Conservation (phyloP, 2,888 invertebrate species). For the Scaptomyza caliginosa region DNA sequence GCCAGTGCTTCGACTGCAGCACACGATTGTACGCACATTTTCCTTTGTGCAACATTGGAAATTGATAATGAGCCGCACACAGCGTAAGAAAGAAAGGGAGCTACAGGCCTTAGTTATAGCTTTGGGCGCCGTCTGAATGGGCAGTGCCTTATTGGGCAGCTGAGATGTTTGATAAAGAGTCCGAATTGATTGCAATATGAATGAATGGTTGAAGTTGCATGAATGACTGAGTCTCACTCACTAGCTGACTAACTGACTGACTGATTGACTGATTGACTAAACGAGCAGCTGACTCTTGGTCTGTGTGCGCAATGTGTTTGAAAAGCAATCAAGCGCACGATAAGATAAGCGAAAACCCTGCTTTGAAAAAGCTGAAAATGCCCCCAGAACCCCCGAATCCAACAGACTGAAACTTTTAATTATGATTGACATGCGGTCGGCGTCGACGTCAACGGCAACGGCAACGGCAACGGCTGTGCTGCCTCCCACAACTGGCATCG, state of each 20-base stretch:
- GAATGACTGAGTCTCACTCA: slow-evolving; percentile 40
- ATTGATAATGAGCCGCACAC: slow-evolving; percentile 73
- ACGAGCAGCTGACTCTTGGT: slow-evolving; percentile 31
- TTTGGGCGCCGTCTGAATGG: slow-evolving; percentile 18
- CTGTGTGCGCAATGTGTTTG: slow-evolving; percentile 39
- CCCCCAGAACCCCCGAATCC: background rate
- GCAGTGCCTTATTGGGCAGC: slow-evolving; percentile 61
- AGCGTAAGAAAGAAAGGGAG: background rate
- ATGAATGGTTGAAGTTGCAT: slow-evolving; percentile 43
- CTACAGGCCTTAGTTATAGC: slow-evolving; percentile 1
- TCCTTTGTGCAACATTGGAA: slow-evolving; percentile 58
- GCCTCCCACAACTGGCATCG: slow-evolving; percentile 67
- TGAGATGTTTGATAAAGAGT: slow-evolving; percentile 51
- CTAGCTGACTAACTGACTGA: slow-evolving; percentile 20
- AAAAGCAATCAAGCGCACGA: slow-evolving; percentile 71
- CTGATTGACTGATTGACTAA: slow-evolving; percentile 24
- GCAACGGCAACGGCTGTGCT: slow-evolving; percentile 11
- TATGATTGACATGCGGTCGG: slow-evolving; percentile 77
- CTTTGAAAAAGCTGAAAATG: slow-evolving; percentile 26
- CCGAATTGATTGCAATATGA: slow-evolving; percentile 32
- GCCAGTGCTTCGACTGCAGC: slow-evolving; percentile 34
- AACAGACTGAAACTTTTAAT: slow-evolving; percentile 65
- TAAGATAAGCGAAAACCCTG: slow-evolving; percentile 61
- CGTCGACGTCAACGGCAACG: slow-evolving; percentile 21
- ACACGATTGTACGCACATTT: slow-evolving; percentile 65